Evolutionary conservation across 2,888 invertebrate species (phyloP).

Genomic region (Leucania comma): DNA sequence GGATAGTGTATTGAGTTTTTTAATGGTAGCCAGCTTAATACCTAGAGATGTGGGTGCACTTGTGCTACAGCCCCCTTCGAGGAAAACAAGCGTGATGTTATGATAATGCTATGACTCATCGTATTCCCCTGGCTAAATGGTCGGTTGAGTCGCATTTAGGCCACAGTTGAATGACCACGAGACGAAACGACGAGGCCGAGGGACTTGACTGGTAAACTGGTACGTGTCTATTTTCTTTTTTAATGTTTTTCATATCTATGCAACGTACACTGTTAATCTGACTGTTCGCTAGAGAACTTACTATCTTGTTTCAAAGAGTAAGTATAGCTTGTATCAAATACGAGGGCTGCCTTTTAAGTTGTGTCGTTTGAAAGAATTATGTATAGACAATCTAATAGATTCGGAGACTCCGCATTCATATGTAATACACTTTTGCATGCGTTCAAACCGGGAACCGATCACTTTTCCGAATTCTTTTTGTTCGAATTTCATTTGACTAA

Average conservation of each 20-base stretch:
- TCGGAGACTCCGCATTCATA: too few species aligned
- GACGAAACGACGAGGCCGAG: slow-evolving; percentile 1
- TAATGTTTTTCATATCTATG: background rate
- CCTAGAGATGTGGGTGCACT: background rate
- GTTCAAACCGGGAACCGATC: too few species aligned
- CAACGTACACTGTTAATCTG: background rate
- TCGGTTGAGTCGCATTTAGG: slow-evolving; percentile 23
- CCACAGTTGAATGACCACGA: slow-evolving; percentile 52
- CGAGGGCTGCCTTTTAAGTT: too few species aligned
- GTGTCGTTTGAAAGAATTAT: too few species aligned
- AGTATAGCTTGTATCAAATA: background rate
- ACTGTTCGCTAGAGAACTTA: background rate
- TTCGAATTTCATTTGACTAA: too few species aligned
- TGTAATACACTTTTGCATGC: too few species aligned
- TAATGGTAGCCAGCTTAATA: background rate
- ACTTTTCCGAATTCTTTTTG: too few species aligned
- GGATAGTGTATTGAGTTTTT: background rate
- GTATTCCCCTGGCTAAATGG: slow-evolving; percentile 22
- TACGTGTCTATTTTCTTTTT: background rate
- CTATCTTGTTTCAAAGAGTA: background rate
- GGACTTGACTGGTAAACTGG: background rate
- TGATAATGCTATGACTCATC: slow-evolving; percentile 38
- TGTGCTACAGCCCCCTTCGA: slow-evolving; percentile 1
- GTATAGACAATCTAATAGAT: too few species aligned
- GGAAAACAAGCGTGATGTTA: background rate